phyloP scores from a whole-genome alignment of 2,888 invertebrate genomes.

The Notodonta ziczac region DNA sequence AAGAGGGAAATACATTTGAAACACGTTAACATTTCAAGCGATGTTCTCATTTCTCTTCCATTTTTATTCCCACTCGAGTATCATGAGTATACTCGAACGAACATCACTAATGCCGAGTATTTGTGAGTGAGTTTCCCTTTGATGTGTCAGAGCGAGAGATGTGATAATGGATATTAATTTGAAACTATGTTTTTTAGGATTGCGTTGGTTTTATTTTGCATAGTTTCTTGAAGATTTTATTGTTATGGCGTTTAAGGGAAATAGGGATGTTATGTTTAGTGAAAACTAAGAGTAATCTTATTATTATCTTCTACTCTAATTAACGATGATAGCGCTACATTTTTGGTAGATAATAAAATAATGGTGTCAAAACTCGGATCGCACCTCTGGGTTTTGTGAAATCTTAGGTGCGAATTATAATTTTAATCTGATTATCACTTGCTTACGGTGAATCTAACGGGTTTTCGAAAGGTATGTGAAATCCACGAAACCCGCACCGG shows the following conservation, averaged over 20 bases:
- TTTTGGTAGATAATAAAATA: too few species aligned
- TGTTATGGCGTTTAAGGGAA: background rate
- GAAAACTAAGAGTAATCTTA: too few species aligned
- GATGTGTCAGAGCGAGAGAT: slow-evolving; percentile 29
- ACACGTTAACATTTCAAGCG: background rate
- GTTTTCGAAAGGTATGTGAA: too few species aligned
- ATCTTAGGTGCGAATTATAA: too few species aligned
- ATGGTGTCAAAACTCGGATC: too few species aligned
- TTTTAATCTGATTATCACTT: too few species aligned
- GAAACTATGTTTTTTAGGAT: slow-evolving; percentile 17
- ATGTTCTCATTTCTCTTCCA: background rate
- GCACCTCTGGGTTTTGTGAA: too few species aligned
- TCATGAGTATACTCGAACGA: background rate
- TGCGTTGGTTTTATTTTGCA: background rate
- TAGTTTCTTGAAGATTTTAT: slow-evolving; percentile 1
- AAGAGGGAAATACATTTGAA: background rate
- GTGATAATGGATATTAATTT: slow-evolving; percentile 34
- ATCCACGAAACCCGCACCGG: too few species aligned
- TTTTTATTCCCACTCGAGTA: slow-evolving; percentile 2
- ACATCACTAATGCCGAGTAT: slow-evolving; percentile 2
- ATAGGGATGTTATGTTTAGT: background rate
- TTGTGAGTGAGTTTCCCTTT: slow-evolving; percentile 23
- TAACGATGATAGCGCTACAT: too few species aligned
- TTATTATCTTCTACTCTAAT: too few species aligned
- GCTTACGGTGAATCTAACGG: too few species aligned